Percentiles rank a stretch among this genome's conserved stretches.
These are phyloP conservation scores for Cyclophora punctaria DNA, from an alignment of 2,888 invertebrate genomes.

Conservation along the genomic window DNA sequence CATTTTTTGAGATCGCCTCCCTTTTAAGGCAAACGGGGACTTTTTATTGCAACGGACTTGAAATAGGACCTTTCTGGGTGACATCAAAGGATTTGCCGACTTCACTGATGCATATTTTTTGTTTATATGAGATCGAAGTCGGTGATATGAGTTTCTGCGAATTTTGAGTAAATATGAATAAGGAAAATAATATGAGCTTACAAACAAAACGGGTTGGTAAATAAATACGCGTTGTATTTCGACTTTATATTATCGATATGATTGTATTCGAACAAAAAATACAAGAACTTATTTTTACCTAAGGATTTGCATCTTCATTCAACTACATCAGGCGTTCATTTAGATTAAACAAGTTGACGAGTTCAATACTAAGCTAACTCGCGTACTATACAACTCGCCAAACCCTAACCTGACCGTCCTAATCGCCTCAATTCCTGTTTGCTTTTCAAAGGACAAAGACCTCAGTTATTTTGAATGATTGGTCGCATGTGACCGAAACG, in stretches of 20 bases:
- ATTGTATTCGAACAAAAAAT: no score
- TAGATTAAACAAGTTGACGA: no score
- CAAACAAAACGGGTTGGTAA: constrained; percentile 2
- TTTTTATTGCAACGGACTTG: constrained; percentile 58
- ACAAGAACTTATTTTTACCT: no score
- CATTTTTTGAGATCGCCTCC: constrained; percentile 60
- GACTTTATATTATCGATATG: no score
- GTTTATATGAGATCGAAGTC: constrained; percentile 21
- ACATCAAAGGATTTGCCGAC: constrained; percentile 55
- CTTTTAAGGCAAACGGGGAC: constrained; percentile 50
- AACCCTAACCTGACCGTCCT: no score
- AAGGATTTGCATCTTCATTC: no score
- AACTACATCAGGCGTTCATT: no score
- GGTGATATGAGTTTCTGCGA: not conserved
- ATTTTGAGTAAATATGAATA: constrained; percentile 3
- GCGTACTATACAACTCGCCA: no score
- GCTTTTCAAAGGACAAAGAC: no score
- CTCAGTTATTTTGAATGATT: constrained; percentile 33
- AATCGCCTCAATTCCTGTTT: no score
- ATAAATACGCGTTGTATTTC: no score
- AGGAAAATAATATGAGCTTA: constrained; percentile 4
- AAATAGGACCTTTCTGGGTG: constrained; percentile 32
- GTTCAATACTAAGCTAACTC: no score
- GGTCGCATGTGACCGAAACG: constrained; percentile 37
- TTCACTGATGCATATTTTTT: constrained; percentile 40